phyloP scores from a whole-genome alignment of 2,113 vertebrate genomes.

The Calyptomena viridis region DNA sequence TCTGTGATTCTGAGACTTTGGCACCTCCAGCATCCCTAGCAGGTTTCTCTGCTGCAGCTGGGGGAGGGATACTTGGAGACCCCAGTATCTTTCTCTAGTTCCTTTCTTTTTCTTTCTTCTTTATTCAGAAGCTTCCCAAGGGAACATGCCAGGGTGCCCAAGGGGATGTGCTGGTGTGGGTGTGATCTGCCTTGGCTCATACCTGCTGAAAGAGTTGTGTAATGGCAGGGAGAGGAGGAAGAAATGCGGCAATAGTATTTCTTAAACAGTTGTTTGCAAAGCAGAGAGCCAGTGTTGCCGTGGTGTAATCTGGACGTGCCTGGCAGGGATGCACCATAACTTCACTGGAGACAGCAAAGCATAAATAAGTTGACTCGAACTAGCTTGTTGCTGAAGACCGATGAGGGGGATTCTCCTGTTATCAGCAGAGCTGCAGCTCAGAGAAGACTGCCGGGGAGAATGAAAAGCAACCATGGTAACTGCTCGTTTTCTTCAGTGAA shows the following conservation, averaged over 20 bases:
- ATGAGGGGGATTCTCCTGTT: conserved; percentile 32
- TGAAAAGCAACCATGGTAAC: conserved; percentile 34
- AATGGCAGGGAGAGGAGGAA: neutral
- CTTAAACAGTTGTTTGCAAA: conserved; percentile 37
- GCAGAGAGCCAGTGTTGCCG: conserved; percentile 24
- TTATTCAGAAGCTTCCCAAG: neutral
- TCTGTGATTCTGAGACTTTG: neutral
- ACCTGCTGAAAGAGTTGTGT: neutral
- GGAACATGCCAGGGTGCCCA: neutral
- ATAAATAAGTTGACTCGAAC: neutral
- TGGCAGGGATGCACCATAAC: conserved; percentile 4
- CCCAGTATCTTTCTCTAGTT: neutral
- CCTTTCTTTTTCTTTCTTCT: neutral
- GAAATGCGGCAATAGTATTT: conserved; percentile 43
- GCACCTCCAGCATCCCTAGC: neutral
- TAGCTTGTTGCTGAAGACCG: conserved; percentile 1
- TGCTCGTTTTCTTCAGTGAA: neutral
- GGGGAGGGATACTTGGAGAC: neutral
- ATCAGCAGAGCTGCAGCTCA: conserved; percentile 26
- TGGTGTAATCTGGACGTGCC: neutral
- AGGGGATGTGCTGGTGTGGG: neutral
- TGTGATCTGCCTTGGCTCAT: neutral
- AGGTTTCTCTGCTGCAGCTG: neutral
- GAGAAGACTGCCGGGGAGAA: neutral
- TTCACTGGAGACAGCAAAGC: conserved; percentile 11